These are phyloP conservation scores for Hapalemur alaotrensis DNA, from an alignment of 2,797 vertebrate species.

Conservation along the genomic window DNA sequence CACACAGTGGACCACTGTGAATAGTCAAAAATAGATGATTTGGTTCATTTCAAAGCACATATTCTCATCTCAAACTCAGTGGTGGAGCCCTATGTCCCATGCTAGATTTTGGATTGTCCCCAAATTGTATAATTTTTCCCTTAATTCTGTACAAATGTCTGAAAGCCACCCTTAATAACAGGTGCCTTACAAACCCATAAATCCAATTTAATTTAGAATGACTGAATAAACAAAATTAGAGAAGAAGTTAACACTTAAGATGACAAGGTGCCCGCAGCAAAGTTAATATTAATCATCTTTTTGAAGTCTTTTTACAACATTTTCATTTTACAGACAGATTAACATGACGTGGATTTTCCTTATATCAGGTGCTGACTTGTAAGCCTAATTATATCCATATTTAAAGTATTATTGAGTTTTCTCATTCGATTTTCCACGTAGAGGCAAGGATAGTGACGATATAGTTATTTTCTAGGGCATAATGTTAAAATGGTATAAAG, in stretches of 20 bases:
- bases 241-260: background rate
- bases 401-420: slow-evolving; percentile 49
- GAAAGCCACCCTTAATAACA: background rate
- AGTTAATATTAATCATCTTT: background rate
- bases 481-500: background rate
- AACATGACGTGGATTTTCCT: slow-evolving; percentile 12
- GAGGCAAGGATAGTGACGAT: background rate
- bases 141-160: background rate
- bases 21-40: background rate
- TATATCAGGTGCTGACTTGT: background rate
- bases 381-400: slow-evolving; percentile 27
- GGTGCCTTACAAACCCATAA: background rate
- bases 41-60: background rate
- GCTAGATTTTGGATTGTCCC: background rate
- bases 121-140: background rate
- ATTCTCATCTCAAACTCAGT: background rate
- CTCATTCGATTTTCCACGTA: slow-evolving; percentile 56
- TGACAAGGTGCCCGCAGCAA: background rate
- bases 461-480: slow-evolving; percentile 26
- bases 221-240: background rate
- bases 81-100: background rate
- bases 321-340: background rate
- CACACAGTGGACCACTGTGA: background rate
- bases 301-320: background rate
- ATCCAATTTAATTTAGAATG: background rate